phyloP scores from a whole-genome alignment of 2,888 invertebrate species.

The Ditula angustiorana region DNA sequence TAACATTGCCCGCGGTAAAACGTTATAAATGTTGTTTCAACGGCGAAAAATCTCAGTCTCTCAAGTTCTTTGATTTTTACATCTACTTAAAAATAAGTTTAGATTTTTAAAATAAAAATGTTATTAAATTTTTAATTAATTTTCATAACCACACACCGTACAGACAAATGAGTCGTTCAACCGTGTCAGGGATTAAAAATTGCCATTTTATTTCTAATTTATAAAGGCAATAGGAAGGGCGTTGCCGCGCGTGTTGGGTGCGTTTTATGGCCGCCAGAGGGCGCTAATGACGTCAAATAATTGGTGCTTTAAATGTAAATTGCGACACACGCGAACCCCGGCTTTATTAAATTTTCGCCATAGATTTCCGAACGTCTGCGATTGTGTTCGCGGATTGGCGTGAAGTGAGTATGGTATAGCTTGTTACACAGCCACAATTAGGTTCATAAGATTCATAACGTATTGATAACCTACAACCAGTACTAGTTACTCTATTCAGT shows the following conservation, averaged over 20 bases:
- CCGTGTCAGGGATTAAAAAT: conserved; percentile 48
- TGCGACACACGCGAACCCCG: conserved; percentile 75
- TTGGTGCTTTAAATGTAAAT: conserved; percentile 85
- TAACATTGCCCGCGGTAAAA: too few species aligned
- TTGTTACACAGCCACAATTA: not conserved
- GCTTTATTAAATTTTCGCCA: conserved; percentile 79
- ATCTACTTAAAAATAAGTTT: too few species aligned
- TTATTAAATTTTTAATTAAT: conserved; percentile 24
- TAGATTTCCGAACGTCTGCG: conserved; percentile 51
- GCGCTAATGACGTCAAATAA: conserved; percentile 85
- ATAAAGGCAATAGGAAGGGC: conserved; percentile 69
- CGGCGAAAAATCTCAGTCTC: too few species aligned
- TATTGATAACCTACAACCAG: too few species aligned
- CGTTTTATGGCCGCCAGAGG: conserved; percentile 80
- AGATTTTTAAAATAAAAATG: not conserved
- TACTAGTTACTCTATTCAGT: too few species aligned
- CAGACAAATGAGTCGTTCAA: conserved; percentile 34
- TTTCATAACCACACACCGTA: conserved; percentile 12
- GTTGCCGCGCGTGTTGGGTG: conserved; percentile 75
- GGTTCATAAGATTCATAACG: not conserved
- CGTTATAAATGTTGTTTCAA: too few species aligned
- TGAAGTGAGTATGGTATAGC: not conserved
- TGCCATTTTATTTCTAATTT: conserved; percentile 79
- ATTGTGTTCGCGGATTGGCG: conserved; percentile 29
- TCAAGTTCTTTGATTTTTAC: too few species aligned